Evolutionary conservation across 2,888 invertebrate species (phyloP), one percentile per base, ranked within the genome.

Genomic region (Theretra japonica): DNA sequence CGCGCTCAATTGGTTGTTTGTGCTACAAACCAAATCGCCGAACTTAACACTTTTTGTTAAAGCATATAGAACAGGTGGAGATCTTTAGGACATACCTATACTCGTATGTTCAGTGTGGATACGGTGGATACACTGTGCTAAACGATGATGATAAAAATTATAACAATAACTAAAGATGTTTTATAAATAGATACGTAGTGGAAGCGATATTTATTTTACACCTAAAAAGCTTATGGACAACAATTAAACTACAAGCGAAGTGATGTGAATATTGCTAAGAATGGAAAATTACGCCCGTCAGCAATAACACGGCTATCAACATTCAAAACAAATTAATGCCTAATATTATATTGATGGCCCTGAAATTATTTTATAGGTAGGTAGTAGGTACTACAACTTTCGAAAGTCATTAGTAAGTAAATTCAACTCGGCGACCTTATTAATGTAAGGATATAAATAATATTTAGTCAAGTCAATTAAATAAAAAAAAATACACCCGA

Each of bases 11-110:
- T 81, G 82, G 77, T 77, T 82, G 83, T 79, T 84, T 82, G 84
- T 85, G 83, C 89, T 89, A 89, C 84, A 88, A 88, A 82, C 78
- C 75, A 85, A 86, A 83, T 75, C 76, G 77, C 75, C 74, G 75
- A 73, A 65, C 59, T 72, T 60, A 48, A 71, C 58, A 65, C 28
- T 28, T 53, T 69, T 19, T 33, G 33, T 59, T 62, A 62, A 30
- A 62, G 62, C 33, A 62, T 33, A 41, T 19, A 11, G 15, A 62
- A 21, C 33, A 41, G 19, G 7, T 70, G 30, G 60, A 11, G 23
- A 15, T 58, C 0, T 58, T 15, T 15, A 58, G 25, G 11, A 4
- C 7, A 23, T 4, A 58, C 58, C 23, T 58, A 15, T n/a, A n/a
- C n/a, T n/a, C n/a, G n/a, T n/a, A n/a, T 41, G 41, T 41, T 41